Base-by-base conservation (phyloP, 1,140 invertebrate species). In the Chionoecetes opilio region DNA sequence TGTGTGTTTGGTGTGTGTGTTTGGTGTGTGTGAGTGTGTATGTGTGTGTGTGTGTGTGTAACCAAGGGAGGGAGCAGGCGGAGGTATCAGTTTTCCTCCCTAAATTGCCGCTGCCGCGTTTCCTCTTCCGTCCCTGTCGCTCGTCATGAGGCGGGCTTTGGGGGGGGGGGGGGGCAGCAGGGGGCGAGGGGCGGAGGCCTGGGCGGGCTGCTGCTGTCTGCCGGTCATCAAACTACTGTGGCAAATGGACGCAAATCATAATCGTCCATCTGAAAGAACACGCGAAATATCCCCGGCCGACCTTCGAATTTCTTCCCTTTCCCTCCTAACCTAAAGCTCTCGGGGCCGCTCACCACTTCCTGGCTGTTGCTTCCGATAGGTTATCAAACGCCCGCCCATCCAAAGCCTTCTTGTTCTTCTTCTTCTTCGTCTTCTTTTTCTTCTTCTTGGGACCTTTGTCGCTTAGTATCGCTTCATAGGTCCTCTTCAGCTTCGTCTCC, bases 41-140 rank as follows among this genome's bases (percentile, higher is more conserved):
- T n/a, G n/a, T n/a, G n/a, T n/a, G n/a, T n/a, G n/a, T n/a, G n/a
- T 35, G 53, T 5, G 31, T 5, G 17, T n/a, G 31, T 26, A 34
- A 37, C 53, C 21, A 53, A 82, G 37, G 91, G 75, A 63, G 37
- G 91, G 46, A 82, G 82, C 0, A 86, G 53, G 82, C 37, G 82
- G 82, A 93, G 82, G 82, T 93, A 86, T 86, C 92, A 86, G 32
- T 93, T 93, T 93, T 93, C 92, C 46, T 38, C 82, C 41, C 35
- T 46, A 53, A 93, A 93, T 93, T 93, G 91, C 63, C 82, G 26
- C 32, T 84, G 29, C 38, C 85, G 2, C 32, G 38, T 93, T 93
- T 93, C 92, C 82, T 84, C 82, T 93, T 93, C 92, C 92, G 82
- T 86, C 85, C 32, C 88, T 34, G 63, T 75, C 63, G 63, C 63